Conservation (phyloP, 1,140 invertebrate species). For the Ostrea denselamellosa region DNA sequence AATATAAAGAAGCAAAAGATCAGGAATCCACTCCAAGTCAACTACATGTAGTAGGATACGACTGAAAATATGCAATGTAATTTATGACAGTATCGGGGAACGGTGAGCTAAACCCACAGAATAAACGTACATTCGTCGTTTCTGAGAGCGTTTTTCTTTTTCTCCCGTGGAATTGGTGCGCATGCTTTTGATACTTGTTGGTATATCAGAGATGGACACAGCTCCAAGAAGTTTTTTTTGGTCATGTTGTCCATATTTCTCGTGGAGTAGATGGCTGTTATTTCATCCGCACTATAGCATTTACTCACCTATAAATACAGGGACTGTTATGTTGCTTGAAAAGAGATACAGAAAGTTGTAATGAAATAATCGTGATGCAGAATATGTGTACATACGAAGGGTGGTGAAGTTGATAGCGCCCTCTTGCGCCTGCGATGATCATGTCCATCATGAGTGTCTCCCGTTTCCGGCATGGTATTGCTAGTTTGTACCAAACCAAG, state of each 20-base stretch:
- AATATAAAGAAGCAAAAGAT: not conserved
- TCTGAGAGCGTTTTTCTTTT: not conserved
- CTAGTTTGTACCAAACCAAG: slow-evolving; percentile 2
- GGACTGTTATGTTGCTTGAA: not conserved
- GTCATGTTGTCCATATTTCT: slow-evolving; percentile 33
- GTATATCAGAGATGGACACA: slow-evolving; percentile 55
- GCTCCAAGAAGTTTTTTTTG: slow-evolving; percentile 44
- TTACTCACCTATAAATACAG: not conserved
- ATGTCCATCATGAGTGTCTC: not conserved
- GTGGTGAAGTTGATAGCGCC: not conserved
- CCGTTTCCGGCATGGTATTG: not conserved
- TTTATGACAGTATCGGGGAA: not conserved
- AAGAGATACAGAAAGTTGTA: not conserved
- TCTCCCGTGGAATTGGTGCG: not conserved
- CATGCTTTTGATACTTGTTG: slow-evolving; percentile 52
- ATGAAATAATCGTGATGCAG: not conserved
- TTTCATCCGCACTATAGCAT: slow-evolving; percentile 53
- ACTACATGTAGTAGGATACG: no score
- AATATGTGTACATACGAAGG: not conserved
- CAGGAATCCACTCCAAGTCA: no score
- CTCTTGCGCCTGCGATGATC: slow-evolving; percentile 1
- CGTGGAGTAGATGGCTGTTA: slow-evolving; percentile 57
- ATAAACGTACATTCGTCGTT: slow-evolving; percentile 52
- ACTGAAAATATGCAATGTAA: not conserved
- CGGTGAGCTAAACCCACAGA: not conserved